These are phyloP conservation scores for Macrotus californicus DNA, from an alignment of 2,113 vertebrate species.

Conservation along the genomic window DNA sequence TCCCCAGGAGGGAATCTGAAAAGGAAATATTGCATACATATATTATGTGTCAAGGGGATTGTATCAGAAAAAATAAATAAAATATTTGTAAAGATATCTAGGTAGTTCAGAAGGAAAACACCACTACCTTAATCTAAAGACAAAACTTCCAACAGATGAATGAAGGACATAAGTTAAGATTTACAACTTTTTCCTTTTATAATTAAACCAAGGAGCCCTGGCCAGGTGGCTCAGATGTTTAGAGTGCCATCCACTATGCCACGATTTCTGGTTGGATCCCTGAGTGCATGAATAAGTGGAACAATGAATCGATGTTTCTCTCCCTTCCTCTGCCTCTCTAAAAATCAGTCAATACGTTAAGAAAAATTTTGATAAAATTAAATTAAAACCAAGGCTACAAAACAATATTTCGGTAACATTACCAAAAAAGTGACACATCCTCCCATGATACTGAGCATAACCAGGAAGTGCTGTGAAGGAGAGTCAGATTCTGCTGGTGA, in stretches of 20 bases:
- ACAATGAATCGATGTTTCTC: too few relatives aligned
- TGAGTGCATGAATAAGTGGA: too few relatives aligned
- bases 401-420: not conserved
- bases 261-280: too few relatives aligned
- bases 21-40: not conserved
- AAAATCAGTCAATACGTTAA: too few relatives aligned
- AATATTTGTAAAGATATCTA: conserved; percentile 42
- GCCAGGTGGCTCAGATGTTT: too few relatives aligned
- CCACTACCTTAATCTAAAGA: not conserved
- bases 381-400: not conserved
- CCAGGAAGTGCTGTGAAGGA: not conserved
- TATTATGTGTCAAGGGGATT: conserved; percentile 31
- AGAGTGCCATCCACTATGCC: too few relatives aligned
- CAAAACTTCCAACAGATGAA: not conserved
- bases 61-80: not conserved
- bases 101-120: not conserved
- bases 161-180: not conserved
- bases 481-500: not conserved
- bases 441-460: conserved; percentile 9
- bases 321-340: too few relatives aligned
- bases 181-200: not conserved
- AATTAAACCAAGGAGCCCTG: not conserved
- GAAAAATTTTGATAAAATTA: not conserved
- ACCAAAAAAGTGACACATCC: not conserved
- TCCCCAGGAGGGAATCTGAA: conserved; percentile 17